A percentile compares a stretch with the other conserved stretches of the same genome.
Conservation (phyloP, 2,797 vertebrate genomes). For the Chrysocyon brachyurus region DNA sequence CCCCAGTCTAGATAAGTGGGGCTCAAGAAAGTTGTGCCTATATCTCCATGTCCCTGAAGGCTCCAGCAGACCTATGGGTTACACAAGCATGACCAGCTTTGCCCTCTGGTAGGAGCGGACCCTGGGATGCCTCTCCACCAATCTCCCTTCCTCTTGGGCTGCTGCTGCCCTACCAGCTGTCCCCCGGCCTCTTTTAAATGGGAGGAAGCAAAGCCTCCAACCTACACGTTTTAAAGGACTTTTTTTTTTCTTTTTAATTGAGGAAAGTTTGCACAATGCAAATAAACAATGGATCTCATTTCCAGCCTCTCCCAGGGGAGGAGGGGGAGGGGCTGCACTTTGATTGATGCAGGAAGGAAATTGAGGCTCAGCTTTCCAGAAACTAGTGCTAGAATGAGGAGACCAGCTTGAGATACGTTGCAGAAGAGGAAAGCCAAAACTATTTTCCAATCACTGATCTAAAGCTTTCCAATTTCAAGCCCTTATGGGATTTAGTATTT, state of each 20-base stretch:
- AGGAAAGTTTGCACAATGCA: slow-evolving; percentile 56
- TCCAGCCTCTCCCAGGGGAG: slow-evolving; percentile 3
- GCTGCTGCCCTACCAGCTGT: slow-evolving; percentile 18
- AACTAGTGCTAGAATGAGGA: not conserved
- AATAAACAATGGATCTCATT: slow-evolving; percentile 67
- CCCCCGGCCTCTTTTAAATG: not conserved
- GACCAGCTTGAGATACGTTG: not conserved
- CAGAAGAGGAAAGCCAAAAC: not conserved
- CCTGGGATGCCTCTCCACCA: not conserved
- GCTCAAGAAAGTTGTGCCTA: not conserved
- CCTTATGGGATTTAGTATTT: not conserved
- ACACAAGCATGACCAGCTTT: not conserved
- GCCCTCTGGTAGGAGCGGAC: not conserved
- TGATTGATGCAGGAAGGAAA: slow-evolving; percentile 69
- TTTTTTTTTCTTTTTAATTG: slow-evolving; percentile 64
- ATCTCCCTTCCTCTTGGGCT: not conserved
- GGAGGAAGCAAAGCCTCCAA: slow-evolving; percentile 50
- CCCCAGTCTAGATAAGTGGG: not conserved
- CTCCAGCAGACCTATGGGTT: not conserved
- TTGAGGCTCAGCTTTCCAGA: not conserved
- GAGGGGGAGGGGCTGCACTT: not conserved
- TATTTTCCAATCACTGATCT: not conserved
- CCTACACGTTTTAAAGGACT: slow-evolving; percentile 34
- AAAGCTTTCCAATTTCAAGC: slow-evolving; percentile 3
- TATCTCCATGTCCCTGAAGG: not conserved